Evolutionary conservation across 2,113 vertebrate species (phyloP).

Genomic region (Eulemur macaco): DNA sequence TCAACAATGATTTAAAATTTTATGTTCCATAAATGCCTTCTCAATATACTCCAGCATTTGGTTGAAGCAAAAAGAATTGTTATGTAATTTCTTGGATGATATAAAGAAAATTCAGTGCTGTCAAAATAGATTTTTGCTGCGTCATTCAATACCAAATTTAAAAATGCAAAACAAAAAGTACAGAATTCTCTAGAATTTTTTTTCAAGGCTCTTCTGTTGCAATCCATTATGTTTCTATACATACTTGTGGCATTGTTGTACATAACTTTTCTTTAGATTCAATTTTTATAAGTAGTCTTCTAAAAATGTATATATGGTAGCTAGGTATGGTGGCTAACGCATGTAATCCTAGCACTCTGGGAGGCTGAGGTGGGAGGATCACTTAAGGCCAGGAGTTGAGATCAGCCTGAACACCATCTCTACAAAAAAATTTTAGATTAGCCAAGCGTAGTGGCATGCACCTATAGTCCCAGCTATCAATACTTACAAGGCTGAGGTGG

Average conservation of each 20-base stretch:
- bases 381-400: too few relatives aligned
- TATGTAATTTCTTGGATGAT: slow-evolving; percentile 44
- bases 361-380: too few relatives aligned
- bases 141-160: slow-evolving; percentile 1
- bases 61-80: slow-evolving; percentile 14
- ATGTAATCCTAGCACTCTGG: too few relatives aligned
- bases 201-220: not conserved
- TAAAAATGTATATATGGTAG: not conserved
- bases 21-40: slow-evolving; percentile 51
- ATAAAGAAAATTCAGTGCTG: slow-evolving; percentile 42
- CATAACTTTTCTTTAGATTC: not conserved
- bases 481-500: too few relatives aligned
- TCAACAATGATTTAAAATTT: slow-evolving; percentile 61
- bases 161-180: slow-evolving; percentile 30
- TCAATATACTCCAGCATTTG: slow-evolving; percentile 49
- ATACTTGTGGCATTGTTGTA: not conserved
- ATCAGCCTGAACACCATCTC: too few relatives aligned
- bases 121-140: slow-evolving; percentile 38
- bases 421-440: too few relatives aligned
- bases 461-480: too few relatives aligned
- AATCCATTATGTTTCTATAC: not conserved
- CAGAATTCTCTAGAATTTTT: not conserved
- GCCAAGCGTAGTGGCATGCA: too few relatives aligned
- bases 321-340: too few relatives aligned
- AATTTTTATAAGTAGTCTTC: not conserved